Evolutionary conservation across 2,888 invertebrate genomes (phyloP).

Genomic region (Xestia sexstrigata): DNA sequence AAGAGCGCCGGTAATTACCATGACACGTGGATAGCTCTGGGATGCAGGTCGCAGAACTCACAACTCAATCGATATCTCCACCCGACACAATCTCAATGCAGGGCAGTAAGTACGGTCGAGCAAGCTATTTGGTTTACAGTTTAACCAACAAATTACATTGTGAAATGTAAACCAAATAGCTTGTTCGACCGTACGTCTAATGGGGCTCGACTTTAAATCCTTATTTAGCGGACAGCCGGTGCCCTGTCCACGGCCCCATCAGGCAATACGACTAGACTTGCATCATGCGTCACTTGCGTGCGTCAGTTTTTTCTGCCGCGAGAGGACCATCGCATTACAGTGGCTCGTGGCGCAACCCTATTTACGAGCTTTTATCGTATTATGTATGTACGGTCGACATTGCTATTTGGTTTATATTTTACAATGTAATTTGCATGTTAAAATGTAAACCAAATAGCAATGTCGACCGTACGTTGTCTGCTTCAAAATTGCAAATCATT

Average conservation of each 20-base stretch:
- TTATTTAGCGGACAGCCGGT: neutral
- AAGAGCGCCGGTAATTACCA: neutral
- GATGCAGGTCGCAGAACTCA: slow-evolving; percentile 13
- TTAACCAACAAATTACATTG: too few relatives aligned
- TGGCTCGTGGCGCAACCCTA: neutral
- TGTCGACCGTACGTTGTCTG: too few relatives aligned
- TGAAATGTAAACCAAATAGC: too few relatives aligned
- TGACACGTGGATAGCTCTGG: neutral
- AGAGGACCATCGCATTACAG: neutral
- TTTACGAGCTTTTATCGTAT: neutral
- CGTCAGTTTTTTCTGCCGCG: neutral
- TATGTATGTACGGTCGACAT: too few relatives aligned
- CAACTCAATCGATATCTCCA: slow-evolving; percentile 11
- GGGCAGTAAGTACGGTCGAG: too few relatives aligned
- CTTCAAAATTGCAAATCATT: neutral
- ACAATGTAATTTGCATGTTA: too few relatives aligned
- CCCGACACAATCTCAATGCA: neutral
- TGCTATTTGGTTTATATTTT: neutral
- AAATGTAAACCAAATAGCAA: too few relatives aligned
- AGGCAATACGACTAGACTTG: neutral
- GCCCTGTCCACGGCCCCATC: neutral
- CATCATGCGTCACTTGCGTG: neutral
- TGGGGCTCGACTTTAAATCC: neutral
- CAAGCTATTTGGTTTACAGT: too few relatives aligned
- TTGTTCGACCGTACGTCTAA: too few relatives aligned